Evolutionary conservation across 2,113 vertebrate genomes (phyloP).

Genomic region (Aspiorhynchus laticeps): DNA sequence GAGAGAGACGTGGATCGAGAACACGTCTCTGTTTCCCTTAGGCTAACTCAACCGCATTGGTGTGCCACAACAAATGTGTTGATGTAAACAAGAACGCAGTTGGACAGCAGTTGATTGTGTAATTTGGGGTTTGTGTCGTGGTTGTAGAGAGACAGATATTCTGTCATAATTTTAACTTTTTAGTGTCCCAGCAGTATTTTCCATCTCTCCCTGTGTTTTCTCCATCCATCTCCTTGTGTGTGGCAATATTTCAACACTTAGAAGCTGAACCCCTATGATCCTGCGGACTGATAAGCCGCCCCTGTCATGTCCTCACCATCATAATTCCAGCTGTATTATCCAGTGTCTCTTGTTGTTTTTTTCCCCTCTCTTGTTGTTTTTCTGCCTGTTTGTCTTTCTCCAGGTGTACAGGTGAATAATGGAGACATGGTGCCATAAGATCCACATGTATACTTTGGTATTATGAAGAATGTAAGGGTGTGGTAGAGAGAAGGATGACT

Average conservation of each 20-base stretch:
- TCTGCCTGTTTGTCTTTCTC: slow-evolving; percentile 6
- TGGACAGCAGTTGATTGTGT: slow-evolving; percentile 8
- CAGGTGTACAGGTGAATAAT: background rate
- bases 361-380: background rate
- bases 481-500: background rate
- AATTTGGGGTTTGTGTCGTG: background rate
- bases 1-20: slow-evolving; percentile 29
- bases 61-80: slow-evolving; percentile 42
- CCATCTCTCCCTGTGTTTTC: slow-evolving; percentile 6
- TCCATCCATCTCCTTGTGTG: slow-evolving; percentile 13
- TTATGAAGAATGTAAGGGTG: slow-evolving; percentile 1
- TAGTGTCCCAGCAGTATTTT: background rate
- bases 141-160: background rate
- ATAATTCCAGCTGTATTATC: slow-evolving; percentile 45
- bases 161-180: background rate
- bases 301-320: slow-evolving; percentile 36
- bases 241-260: slow-evolving; percentile 38
- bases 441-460: slow-evolving; percentile 2
- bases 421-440: background rate
- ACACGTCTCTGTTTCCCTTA: slow-evolving; percentile 11
- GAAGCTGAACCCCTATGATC: slow-evolving; percentile 49
- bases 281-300: slow-evolving; percentile 41
- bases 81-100: slow-evolving; percentile 9
- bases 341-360: slow-evolving; percentile 6
- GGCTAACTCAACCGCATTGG: slow-evolving; percentile 4